Base-by-base conservation (phyloP, 2,888 invertebrate species). In the Eupithecia subumbrata region DNA sequence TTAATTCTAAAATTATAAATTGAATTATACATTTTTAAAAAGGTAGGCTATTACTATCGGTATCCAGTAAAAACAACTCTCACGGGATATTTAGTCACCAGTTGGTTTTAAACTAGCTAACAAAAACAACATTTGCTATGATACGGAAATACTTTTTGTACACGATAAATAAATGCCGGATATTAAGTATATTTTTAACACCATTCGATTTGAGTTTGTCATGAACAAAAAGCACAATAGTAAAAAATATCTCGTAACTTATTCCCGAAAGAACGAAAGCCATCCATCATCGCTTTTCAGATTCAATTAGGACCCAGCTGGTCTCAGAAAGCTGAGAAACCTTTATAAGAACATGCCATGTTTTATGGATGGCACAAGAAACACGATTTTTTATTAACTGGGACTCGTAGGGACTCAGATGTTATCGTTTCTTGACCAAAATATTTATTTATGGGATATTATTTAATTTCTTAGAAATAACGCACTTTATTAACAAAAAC, bases 231-330 rank as follows among this genome's bases (percentile, higher is more conserved):
- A 60, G 25, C 4, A 60, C 25, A 60, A 60, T 60, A 60, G 60
- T 60, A 34, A 64, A 63, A 14, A 34, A 34, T 64, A 34, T 34
- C 16, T 11, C 9, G 25, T 30, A 16, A 34, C 3, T 18, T 64
- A 30, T 30, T 30, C 25, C 63, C 18, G 63, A 64, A 34, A n/a
- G 8, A 64, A 30, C 30, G 37, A 67, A 67, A 37, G 40, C 40
- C 66, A 67, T 67, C 66, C 40, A 67, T 67, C 66, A 67, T 40
- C 66, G 66, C 66, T 22, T n/a, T 66, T 67, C 37, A 67, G n/a
- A 67, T 67, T 67, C 66, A 67, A 67, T 67, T 67, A 67, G n/a
- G 66, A 34, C 11, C 66, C 66, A 67, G 66, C 66, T 67, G 66
- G 34, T 18, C 18, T 64, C 34, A 16, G 30, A 30, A 3, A 30